Base-by-base conservation (phyloP, 2,888 invertebrate genomes). In the Geophilus truncorum region DNA sequence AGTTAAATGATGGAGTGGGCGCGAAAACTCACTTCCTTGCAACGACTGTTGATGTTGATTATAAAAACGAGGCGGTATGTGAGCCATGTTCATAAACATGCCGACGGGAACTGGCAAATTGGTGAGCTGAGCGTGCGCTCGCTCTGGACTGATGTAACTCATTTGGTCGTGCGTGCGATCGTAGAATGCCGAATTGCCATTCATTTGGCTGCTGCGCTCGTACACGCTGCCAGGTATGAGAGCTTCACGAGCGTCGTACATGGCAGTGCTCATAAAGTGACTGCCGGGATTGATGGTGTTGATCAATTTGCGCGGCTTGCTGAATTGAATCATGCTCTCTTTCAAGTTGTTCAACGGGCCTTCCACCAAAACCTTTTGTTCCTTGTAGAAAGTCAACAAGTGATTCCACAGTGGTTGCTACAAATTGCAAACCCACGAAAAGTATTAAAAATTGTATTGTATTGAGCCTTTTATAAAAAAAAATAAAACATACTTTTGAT, bases 401-500 rank as follows among this genome's bases (percentile, higher is more conserved):
- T 99, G 98, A 87, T 99, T 98, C 99, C 99, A 99, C 0, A 99
- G 90, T 0, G 96, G 96, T 89, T 99, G 98, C 88, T 90, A 81
- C 18, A 81, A 80, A n/a, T n/a, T n/a, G n/a, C n/a, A n/a, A n/a
- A n/a, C n/a, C n/a, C n/a, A n/a, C n/a, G n/a, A n/a, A n/a, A n/a
- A n/a, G n/a, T 36, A 82, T 70, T n/a, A 78, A 18, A 36, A 78
- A 34, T 36, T 28, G 30, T 3, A 76, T 28, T 34, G n/a, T n/a
- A n/a, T 32, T 76, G 30, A 30, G 30, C 25, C 4, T 25, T n/a
- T 28, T 25, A 10, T 32, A 32, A 9, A 28, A 75, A 75, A 12
- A 70, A 18, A 25, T 12, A 6, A 18, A 15, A 28, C 85, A 85
- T 85, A 89, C 89, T 87, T 98, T 98, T 7, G 98, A 96, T 2